These are phyloP conservation scores for Manacus vitellinus DNA, from an alignment of 2,113 vertebrate genomes.

Conservation along the genomic window DNA sequence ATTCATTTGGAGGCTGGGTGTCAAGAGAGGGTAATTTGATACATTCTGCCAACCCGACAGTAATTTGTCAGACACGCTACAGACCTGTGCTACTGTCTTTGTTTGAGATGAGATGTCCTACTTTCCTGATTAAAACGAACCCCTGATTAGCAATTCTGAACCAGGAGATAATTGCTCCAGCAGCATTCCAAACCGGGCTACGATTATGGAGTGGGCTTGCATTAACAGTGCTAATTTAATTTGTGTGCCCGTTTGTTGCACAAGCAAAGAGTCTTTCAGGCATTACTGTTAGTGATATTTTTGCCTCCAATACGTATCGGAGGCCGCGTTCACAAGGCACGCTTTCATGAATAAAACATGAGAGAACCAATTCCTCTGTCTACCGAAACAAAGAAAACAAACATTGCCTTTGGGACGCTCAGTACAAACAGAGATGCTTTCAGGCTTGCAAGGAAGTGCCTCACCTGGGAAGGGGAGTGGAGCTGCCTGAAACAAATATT, in stretches of 20 bases:
- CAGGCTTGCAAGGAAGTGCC: constrained; percentile 11
- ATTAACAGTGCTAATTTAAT: constrained; percentile 62
- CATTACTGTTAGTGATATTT: constrained; percentile 5
- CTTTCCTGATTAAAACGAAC: not conserved
- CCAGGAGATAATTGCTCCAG: constrained; percentile 37
- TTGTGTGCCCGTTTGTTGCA: constrained; percentile 56
- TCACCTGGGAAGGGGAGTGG: not conserved
- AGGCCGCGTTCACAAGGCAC: constrained; percentile 37
- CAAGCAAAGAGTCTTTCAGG: constrained; percentile 38
- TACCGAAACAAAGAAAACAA: constrained; percentile 49
- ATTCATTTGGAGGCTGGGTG: not conserved
- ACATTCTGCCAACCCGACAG: not conserved
- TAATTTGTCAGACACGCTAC: not conserved
- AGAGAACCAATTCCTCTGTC: constrained; percentile 29
- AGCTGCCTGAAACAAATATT: not conserved
- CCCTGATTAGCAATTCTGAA: constrained; percentile 10
- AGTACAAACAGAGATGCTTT: not conserved
- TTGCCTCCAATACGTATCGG: constrained; percentile 21
- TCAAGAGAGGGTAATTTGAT: not conserved
- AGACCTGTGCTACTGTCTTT: not conserved
- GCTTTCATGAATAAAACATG: constrained; percentile 72
- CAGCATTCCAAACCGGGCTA: constrained; percentile 17
- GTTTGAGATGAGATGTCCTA: not conserved
- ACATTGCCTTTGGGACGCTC: constrained; percentile 50
- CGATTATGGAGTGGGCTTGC: constrained; percentile 9